phyloP scores from a whole-genome alignment of 2,113 vertebrate species.

The Cyprinodon variegatus region DNA sequence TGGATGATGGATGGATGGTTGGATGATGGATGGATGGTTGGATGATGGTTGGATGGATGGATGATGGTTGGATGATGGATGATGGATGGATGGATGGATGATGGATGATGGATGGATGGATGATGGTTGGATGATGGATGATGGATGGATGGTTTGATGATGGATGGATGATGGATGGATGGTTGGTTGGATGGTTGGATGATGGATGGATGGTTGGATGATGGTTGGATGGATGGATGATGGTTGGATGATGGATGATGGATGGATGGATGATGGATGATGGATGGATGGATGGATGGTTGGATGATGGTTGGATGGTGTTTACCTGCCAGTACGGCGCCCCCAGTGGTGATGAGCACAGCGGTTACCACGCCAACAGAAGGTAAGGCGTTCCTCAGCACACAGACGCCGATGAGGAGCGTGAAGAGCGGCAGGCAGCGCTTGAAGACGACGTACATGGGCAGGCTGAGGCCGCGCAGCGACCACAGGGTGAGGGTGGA shows the following conservation, averaged over 20 bases:
- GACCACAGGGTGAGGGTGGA: conserved; percentile 95
- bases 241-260: too few species aligned
- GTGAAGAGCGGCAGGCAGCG: conserved; percentile 95
- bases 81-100: not conserved
- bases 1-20: not conserved
- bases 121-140: too few species aligned
- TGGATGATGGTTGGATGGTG: not conserved
- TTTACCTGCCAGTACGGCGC: conserved; percentile 92
- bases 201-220: too few species aligned
- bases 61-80: too few species aligned
- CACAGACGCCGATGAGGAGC: conserved; percentile 88
- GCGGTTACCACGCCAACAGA: conserved; percentile 87
- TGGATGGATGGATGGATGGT: too few species aligned
- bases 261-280: too few species aligned
- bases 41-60: not conserved
- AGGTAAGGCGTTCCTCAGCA: conserved; percentile 89
- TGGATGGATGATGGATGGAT: too few species aligned
- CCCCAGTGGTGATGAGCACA: conserved; percentile 92
- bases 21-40: too few species aligned
- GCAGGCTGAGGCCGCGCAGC: conserved; percentile 92
- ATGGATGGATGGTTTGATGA: not conserved
- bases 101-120: not conserved
- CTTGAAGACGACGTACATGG: conserved; percentile 98
- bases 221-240: too few species aligned
- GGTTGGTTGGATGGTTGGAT: too few species aligned